A percentile compares a stretch with the other conserved stretches of the same genome.
These are phyloP conservation scores for Mormyrus iriodes DNA, from an alignment of 2,113 vertebrate species.

Conservation along the genomic window DNA sequence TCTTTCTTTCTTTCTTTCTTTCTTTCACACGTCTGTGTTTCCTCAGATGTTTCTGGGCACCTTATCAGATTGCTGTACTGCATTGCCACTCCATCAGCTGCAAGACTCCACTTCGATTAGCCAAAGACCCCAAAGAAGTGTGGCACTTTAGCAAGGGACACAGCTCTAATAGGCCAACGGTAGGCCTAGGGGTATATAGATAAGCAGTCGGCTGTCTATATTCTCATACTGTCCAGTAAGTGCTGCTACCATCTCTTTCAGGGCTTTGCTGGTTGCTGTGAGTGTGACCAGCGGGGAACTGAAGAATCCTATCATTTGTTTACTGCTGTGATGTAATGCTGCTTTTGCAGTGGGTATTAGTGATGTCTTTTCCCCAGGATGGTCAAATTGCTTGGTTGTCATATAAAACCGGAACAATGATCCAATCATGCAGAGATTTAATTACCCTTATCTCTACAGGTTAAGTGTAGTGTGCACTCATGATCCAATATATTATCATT, in stretches of 20 bases:
- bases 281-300: background rate
- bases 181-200: background rate
- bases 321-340: background rate
- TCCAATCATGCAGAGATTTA: background rate
- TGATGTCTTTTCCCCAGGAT: background rate
- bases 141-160: background rate
- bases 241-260: background rate
- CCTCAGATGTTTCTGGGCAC: too few relatives aligned
- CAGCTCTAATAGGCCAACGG: background rate
- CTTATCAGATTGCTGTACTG: background rate
- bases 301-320: background rate
- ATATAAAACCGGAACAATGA: background rate
- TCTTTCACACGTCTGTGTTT: background rate
- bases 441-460: constrained; percentile 3
- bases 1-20: background rate
- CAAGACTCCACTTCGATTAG: background rate
- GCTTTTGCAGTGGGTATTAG: background rate
- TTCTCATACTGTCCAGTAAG: background rate
- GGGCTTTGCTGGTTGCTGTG: background rate
- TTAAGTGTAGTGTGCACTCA: constrained; percentile 5
- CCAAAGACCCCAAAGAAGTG: background rate
- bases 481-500: constrained; percentile 11
- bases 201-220: background rate
- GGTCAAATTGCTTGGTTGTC: background rate
- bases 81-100: background rate